phyloP scores from a whole-genome alignment of 2,888 invertebrate genomes.

The Leucania comma region DNA sequence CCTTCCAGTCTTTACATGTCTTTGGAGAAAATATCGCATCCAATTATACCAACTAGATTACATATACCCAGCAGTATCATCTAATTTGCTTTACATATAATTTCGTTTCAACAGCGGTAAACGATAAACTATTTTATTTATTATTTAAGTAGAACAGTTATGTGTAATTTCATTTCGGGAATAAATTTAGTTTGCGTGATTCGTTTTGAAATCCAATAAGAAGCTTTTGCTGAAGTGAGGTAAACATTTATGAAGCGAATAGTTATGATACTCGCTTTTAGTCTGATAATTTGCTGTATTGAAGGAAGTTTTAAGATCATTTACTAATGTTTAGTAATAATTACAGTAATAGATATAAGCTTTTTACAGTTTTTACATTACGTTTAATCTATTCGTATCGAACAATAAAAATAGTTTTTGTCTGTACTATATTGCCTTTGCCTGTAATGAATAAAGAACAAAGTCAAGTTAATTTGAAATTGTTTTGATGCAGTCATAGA shows the following conservation, averaged over 20 bases:
- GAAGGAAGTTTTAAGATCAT: slow-evolving; percentile 11
- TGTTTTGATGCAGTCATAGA: no score
- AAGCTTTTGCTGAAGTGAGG: slow-evolving; percentile 67
- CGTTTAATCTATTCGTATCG: neutral
- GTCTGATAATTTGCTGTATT: slow-evolving; percentile 32
- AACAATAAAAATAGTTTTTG: no score
- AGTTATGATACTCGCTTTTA: slow-evolving; percentile 33
- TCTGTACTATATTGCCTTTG: no score
- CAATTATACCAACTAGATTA: slow-evolving; percentile 28
- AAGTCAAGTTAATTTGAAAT: no score
- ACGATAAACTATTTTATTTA: slow-evolving; percentile 72
- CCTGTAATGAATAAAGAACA: no score
- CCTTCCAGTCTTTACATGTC: slow-evolving; percentile 27
- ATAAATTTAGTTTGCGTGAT: slow-evolving; percentile 25
- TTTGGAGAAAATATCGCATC: slow-evolving; percentile 3
- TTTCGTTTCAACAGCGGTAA: slow-evolving; percentile 54
- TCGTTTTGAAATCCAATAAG: slow-evolving; percentile 74
- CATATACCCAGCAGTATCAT: slow-evolving; percentile 17
- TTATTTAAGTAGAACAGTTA: slow-evolving; percentile 65
- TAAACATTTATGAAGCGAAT: slow-evolving; percentile 68
- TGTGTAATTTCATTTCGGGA: slow-evolving; percentile 62
- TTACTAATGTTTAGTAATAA: slow-evolving; percentile 15
- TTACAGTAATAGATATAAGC: neutral
- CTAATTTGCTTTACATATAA: slow-evolving; percentile 58
- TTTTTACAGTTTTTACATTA: neutral